A percentile compares a stretch with the other conserved stretches of the same genome.
phyloP scores from a whole-genome alignment of 2,113 vertebrate species.

The Phycodurus eques region DNA sequence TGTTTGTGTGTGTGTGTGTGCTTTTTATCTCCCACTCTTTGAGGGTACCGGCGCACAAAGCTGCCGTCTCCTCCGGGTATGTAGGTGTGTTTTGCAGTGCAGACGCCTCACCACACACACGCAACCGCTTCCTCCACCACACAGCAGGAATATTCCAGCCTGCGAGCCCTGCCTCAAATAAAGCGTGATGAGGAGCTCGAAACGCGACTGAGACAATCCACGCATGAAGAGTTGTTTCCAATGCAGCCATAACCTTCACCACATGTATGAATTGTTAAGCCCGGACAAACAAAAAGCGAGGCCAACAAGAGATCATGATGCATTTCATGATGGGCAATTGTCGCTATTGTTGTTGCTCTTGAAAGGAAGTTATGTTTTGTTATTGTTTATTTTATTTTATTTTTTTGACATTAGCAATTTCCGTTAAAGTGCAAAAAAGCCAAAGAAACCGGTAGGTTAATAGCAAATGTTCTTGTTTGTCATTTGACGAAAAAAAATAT shows the following conservation, averaged over 20 bases:
- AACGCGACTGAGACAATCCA: not conserved
- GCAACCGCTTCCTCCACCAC: constrained; percentile 32
- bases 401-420: not conserved
- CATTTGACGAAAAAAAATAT: too few relatives aligned
- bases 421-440: not conserved
- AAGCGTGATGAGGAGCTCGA: constrained; percentile 9
- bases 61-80: constrained; percentile 66
- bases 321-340: not conserved
- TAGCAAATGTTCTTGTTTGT: too few relatives aligned
- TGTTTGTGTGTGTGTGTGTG: constrained; percentile 27
- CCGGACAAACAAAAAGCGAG: not conserved
- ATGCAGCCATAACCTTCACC: not conserved
- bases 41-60: constrained; percentile 55
- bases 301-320: not conserved
- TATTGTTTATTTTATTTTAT: not conserved
- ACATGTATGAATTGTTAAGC: not conserved
- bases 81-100: constrained; percentile 68
- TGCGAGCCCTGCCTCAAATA: constrained; percentile 7
- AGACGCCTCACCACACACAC: constrained; percentile 29
- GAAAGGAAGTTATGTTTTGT: not conserved
- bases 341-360: not conserved
- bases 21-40: constrained; percentile 62
- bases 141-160: constrained; percentile 11
- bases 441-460: too few relatives aligned
- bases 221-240: not conserved